Evolutionary conservation across 2,113 vertebrate species (phyloP), one percentile per base, ranked within the genome.

Genomic region (Tinamus guttatus): DNA sequence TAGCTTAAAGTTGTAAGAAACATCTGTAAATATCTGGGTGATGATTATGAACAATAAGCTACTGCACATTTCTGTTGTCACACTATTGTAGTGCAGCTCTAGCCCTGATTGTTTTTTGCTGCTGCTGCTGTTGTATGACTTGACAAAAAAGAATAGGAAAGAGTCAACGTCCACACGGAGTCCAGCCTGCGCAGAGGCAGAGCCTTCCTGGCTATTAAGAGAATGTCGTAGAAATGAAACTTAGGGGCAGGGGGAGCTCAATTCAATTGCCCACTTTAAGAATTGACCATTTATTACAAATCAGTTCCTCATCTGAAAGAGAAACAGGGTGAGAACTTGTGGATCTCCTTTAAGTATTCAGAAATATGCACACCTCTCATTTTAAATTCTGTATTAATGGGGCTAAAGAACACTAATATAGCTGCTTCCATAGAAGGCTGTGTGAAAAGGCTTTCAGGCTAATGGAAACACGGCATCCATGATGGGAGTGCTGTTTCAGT

Each of bases 321-420:
- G 74, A 64, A 86, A 63, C 65, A 47, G 19, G 49, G 64, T 47
- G 88, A 64, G 85, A 80, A 64, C 76, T 86, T 52, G 34, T 69
- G 80, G 77, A n/a, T 97, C 71, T 96, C 86, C 86, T 60, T 95
- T 85, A 92, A 36, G 88, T 95, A 13, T 73, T 95, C 82, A 95
- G 85, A 93, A 93, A 76, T 70, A 62, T 64, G 69, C 69, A 81
- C 43, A 74, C 13, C 30, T 67, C 91, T 90, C 59, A 7, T 94
- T 89, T 82, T 81, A 79, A 52, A 45, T 89, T 89, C 82, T 47
- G 43, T 63, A 9, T 43, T 74, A 56, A 80, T 83, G 62, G 84
- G 84, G 73, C 40, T 74, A 86, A 67, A 30, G 91, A 94, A 8
- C 58, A 81, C 85, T 81, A 80, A 87, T 54, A 64, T 83, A 93